Conservation (phyloP, 1,140 invertebrate genomes). For the Zaprionus lachaisei region DNA sequence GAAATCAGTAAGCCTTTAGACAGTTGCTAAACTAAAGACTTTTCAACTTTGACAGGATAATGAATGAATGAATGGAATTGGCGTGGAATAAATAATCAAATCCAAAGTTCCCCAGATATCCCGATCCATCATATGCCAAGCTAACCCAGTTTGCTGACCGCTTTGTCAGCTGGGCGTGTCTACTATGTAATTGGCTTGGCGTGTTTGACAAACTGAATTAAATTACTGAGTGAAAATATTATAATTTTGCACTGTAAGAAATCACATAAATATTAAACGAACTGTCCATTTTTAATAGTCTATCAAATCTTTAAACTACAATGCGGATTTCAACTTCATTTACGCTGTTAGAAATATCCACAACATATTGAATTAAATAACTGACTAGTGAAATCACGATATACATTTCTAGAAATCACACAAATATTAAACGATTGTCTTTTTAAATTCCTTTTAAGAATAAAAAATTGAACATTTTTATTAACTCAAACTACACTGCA, state of each 20-base stretch:
- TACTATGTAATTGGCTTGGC: neutral
- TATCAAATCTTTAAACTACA: no score
- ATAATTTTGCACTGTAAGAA: neutral
- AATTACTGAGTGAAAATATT: neutral
- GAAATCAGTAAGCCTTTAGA: conserved; percentile 1
- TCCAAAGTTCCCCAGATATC: neutral
- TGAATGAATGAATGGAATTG: neutral
- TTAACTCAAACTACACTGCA: no score
- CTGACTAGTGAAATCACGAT: neutral
- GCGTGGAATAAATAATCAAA: conserved; percentile 7
- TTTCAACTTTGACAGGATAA: conserved; percentile 9
- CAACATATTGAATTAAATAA: neutral
- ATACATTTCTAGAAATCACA: neutral
- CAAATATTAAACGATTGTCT: neutral
- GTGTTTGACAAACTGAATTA: neutral
- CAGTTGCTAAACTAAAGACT: conserved; percentile 6
- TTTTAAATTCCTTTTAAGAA: no score
- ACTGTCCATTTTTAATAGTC: no score
- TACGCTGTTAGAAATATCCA: no score
- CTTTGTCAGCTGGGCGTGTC: neutral
- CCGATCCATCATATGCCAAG: neutral
- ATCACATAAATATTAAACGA: neutral
- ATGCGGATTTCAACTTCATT: no score
- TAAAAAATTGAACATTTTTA: no score
- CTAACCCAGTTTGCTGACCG: neutral